Base-by-base conservation (phyloP, 2,113 vertebrate species). In the Corythornis vintsioides region DNA sequence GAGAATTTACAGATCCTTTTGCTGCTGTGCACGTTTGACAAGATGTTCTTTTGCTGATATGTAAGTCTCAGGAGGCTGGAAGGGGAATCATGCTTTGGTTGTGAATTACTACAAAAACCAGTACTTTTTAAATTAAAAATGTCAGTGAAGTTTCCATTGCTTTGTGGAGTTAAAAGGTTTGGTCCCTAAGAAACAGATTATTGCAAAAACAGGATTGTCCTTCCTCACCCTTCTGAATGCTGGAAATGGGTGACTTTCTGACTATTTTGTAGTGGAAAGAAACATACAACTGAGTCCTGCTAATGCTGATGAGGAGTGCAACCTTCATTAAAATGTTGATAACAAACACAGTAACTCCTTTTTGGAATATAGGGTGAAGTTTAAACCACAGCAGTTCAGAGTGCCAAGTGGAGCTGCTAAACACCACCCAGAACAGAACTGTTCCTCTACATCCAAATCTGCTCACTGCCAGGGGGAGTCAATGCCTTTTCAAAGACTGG, bases 1-100 rank as follows among this genome's bases (percentile, higher is more conserved):
- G 35, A 60, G 57, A 86, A 77, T 76, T 89, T 61, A 55, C 33
- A 84, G 69, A 55, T 90, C 50, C 45, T 90, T 88, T 89, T 94
- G 26, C 50, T 90, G 52, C 59, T 74, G 24, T 69, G 28, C 33
- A 4, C 60, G 14, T 72, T 26, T 50, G 78, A 83, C n/a, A 40
- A 89, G 72, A 66, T 83, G 52, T 66, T 76, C 64, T 57, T 87
- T 83, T 0, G 2, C 50, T 9, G 20, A 33, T 64, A 38, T 1
- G 14, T 87, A 88, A 33, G 47, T 88, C 72, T 92, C 72, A 31
- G 64, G 69, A 89, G 56, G 70, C 25, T 28, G 4, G 20, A 63
- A 33, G 9, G 7, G 61, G 21, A 81, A 75, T 80, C 28, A 33
- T 53, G 13, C 33, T 78, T 74, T 59, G 61, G 20, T 77, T 1